Percentiles rank a stretch among this genome's conserved stretches.
These are phyloP conservation scores for Dasysyrphus albostriatus DNA, from an alignment of 2,888 invertebrate genomes.

Conservation along the genomic window DNA sequence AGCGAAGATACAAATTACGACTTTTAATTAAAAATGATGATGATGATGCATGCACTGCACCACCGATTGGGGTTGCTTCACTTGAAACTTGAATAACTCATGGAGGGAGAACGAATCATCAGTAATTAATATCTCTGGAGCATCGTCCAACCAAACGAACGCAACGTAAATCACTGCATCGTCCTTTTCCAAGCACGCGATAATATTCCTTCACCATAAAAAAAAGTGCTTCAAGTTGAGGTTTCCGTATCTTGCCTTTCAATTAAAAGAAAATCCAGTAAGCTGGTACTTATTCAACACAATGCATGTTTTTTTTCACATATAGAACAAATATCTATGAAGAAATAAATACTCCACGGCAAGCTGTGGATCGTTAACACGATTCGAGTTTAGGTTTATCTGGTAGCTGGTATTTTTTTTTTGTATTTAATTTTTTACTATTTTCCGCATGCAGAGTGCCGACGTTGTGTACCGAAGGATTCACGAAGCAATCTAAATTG, in stretches of 20 bases:
- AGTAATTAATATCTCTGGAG: constrained; percentile 62
- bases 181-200: constrained; percentile 4
- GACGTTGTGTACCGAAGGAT: constrained; percentile 48
- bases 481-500: constrained; percentile 62
- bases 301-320: constrained; percentile 2
- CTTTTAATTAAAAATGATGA: constrained; percentile 67
- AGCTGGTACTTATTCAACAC: constrained; percentile 38
- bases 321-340: background rate
- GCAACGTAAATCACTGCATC: constrained; percentile 45
- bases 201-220: constrained; percentile 5
- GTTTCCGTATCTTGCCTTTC: constrained; percentile 4
- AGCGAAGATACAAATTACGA: constrained; percentile 48
- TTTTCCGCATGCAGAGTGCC: constrained; percentile 27
- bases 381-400: constrained; percentile 18
- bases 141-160: background rate
- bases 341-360: constrained; percentile 17
- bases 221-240: background rate
- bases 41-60: constrained; percentile 54
- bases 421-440: constrained; percentile 1
- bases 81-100: constrained; percentile 30
- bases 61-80: constrained; percentile 16
- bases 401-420: background rate
- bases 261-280: constrained; percentile 25
- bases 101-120: constrained; percentile 34
- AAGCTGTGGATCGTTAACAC: constrained; percentile 33